These are phyloP conservation scores for Platynereis dumerilii DNA, from an alignment of 2,888 invertebrate species.

Conservation along the genomic window DNA sequence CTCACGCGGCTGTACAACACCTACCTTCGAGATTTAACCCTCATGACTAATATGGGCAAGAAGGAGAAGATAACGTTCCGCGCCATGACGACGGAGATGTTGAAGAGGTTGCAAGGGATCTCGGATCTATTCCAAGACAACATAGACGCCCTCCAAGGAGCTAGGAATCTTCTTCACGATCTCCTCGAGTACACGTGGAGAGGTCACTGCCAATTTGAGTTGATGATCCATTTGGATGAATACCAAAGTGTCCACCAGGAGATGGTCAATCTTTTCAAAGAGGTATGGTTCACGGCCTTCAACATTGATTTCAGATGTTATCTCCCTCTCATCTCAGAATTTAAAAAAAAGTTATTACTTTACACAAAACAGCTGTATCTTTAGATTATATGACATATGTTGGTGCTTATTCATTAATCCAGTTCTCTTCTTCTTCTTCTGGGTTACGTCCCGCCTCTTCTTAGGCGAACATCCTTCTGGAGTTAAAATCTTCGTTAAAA, in stretches of 20 bases:
- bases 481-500: no score
- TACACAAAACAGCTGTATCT: no score
- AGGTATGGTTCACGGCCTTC: no score
- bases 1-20: background rate
- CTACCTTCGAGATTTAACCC: background rate
- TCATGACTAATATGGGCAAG: background rate
- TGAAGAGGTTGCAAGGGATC: background rate
- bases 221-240: background rate
- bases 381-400: no score
- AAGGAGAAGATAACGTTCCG: background rate
- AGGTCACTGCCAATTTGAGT: background rate
- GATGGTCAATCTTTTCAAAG: background rate
- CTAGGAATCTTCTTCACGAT: background rate
- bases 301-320: no score
- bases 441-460: no score
- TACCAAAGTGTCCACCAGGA: slow-evolving; percentile 2
- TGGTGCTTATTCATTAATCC: no score
- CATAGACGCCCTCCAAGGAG: background rate
- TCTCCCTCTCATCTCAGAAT: no score
- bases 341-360: no score
- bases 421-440: no score
- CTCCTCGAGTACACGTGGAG: slow-evolving; percentile 1
- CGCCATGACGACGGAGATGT: background rate
- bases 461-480: no score
- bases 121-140: background rate